Evolutionary conservation across 2,113 vertebrate genomes (phyloP).

Genomic region (Limanda limanda): DNA sequence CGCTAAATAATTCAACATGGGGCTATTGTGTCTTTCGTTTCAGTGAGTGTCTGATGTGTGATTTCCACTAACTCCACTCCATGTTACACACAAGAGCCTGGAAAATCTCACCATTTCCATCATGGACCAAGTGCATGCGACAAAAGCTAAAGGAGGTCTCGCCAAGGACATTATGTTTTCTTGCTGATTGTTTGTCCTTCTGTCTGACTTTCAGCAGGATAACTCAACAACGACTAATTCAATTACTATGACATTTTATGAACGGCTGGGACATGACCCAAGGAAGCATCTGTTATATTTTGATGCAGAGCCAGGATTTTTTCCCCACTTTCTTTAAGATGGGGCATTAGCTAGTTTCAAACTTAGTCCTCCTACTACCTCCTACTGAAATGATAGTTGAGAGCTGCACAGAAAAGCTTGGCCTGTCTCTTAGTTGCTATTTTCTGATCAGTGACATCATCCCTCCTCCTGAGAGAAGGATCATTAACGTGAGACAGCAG

Average conservation of each 20-base stretch:
- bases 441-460: conserved; percentile 39
- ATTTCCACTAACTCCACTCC: conserved; percentile 11
- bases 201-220: background rate
- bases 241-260: background rate
- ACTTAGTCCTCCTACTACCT: too few relatives aligned
- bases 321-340: too few relatives aligned
- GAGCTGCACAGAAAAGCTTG: conserved; percentile 3
- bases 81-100: background rate
- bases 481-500: conserved; percentile 51
- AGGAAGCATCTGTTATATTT: background rate
- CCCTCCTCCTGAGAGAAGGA: conserved; percentile 51
- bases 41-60: conserved; percentile 12
- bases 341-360: background rate
- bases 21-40: conserved; percentile 33
- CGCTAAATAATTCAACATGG: conserved; percentile 50
- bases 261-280: background rate
- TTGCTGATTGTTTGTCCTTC: too few relatives aligned
- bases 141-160: conserved; percentile 11
- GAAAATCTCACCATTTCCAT: conserved; percentile 19
- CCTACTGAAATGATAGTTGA: background rate
- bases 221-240: background rate
- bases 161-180: too few relatives aligned
- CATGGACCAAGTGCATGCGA: background rate
- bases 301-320: too few relatives aligned
- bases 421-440: conserved; percentile 23